Conservation (phyloP, 2,797 vertebrate species). For the Anguilla obscura region DNA sequence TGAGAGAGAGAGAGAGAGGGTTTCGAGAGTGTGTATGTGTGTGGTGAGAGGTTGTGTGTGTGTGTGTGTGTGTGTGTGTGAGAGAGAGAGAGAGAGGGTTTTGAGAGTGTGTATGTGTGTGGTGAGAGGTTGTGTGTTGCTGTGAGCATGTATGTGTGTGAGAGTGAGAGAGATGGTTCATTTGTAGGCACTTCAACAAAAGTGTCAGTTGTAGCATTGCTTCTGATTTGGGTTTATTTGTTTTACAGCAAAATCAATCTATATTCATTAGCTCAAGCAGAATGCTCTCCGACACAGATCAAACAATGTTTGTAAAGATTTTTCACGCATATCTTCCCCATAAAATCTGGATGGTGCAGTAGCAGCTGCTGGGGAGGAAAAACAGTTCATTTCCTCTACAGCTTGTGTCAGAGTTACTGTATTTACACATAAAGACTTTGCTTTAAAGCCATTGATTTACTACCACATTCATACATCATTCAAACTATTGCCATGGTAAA, state of each 20-base stretch:
- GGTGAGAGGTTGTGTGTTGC: too few species aligned
- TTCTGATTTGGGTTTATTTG: slow-evolving; percentile 40
- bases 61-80: too few species aligned
- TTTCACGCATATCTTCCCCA: neutral
- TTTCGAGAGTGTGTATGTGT: too few species aligned
- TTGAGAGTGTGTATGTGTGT: too few species aligned
- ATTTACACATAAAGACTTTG: neutral
- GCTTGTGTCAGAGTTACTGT: too few species aligned
- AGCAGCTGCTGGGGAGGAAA: neutral
- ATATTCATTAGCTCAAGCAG: slow-evolving; percentile 53
- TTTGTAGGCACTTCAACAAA: neutral
- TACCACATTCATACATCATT: neutral
- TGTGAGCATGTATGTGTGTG: too few species aligned
- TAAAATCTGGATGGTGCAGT: neutral
- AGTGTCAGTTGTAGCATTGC: neutral
- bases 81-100: neutral
- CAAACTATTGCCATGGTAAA: neutral
- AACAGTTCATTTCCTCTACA: neutral
- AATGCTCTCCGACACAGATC: slow-evolving; percentile 39
- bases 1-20: neutral
- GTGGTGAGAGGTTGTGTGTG: too few species aligned
- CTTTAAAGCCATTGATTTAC: neutral
- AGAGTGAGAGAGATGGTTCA: neutral
- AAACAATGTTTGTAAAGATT: slow-evolving; percentile 38
- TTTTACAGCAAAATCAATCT: slow-evolving; percentile 51